phyloP scores from a whole-genome alignment of 2,888 invertebrate species.

The Cheilosia pagana region DNA sequence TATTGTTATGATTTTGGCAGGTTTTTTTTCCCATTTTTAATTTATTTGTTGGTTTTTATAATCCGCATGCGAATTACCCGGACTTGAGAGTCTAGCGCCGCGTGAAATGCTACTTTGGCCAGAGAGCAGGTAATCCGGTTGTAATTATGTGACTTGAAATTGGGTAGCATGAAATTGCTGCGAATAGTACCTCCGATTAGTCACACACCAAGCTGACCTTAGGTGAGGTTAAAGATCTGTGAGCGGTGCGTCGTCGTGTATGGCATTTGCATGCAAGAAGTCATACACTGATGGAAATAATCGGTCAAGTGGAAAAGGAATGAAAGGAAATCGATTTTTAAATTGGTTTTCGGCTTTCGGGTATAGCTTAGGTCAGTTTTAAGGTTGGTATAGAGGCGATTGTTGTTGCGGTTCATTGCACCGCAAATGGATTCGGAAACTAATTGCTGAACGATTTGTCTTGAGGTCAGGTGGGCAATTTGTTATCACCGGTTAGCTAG shows the following conservation, averaged over 20 bases:
- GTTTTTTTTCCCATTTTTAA: neutral
- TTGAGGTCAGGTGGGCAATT: slow-evolving; percentile 38
- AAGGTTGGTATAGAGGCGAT: slow-evolving; percentile 30
- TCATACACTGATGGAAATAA: slow-evolving; percentile 2
- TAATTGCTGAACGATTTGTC: slow-evolving; percentile 15
- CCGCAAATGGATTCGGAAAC: neutral
- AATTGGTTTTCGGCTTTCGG: slow-evolving; percentile 41
- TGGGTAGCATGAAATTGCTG: slow-evolving; percentile 24
- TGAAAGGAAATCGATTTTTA: slow-evolving; percentile 60
- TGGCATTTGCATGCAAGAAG: slow-evolving; percentile 13
- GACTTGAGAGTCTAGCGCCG: slow-evolving; percentile 12
- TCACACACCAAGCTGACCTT: slow-evolving; percentile 36
- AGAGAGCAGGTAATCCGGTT: neutral
- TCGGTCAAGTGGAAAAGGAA: slow-evolving; percentile 32
- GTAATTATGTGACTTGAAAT: slow-evolving; percentile 22
- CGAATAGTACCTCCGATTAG: slow-evolving; percentile 8
- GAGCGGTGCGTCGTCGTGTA: neutral
- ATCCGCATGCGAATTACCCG: slow-evolving; percentile 11
- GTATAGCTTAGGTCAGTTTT: slow-evolving; percentile 46
- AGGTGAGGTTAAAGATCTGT: slow-evolving; percentile 34
- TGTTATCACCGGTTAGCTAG: slow-evolving; percentile 5
- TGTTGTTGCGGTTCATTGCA: slow-evolving; percentile 20
- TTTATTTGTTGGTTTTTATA: neutral
- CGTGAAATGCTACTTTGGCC: slow-evolving; percentile 12
- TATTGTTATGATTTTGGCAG: slow-evolving; percentile 19